Evolutionary conservation across 1,140 invertebrate genomes (phyloP).

Genomic region (Diprion similis): DNA sequence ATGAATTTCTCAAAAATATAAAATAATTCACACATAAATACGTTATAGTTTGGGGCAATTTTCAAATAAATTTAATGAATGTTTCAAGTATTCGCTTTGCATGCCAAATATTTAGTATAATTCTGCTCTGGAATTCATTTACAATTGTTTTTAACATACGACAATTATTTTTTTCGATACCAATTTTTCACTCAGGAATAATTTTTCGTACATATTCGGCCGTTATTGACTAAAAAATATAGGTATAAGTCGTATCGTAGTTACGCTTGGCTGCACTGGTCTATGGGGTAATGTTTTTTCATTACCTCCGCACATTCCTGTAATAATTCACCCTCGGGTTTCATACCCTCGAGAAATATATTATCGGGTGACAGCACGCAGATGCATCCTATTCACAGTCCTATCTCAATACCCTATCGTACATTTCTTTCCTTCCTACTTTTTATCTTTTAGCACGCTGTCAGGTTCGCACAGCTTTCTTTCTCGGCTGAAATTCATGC

Average conservation of each 20-base stretch:
- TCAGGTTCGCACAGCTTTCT: too few species aligned
- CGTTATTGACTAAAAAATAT: neutral
- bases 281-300: slow-evolving; percentile 34
- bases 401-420: slow-evolving; percentile 18
- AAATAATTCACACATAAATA: too few species aligned
- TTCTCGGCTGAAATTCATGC: neutral
- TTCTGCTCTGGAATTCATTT: too few species aligned
- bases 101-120: too few species aligned
- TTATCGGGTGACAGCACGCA: slow-evolving; percentile 35
- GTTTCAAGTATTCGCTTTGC: too few species aligned
- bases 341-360: slow-evolving; percentile 33
- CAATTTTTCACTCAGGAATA: too few species aligned
- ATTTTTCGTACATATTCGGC: too few species aligned
- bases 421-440: neutral
- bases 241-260: neutral
- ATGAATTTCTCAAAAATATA: too few species aligned
- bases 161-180: too few species aligned
- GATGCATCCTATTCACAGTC: slow-evolving; percentile 37
- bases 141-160: too few species aligned
- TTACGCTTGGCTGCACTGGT: neutral
- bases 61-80: too few species aligned
- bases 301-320: slow-evolving; percentile 30
- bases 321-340: slow-evolving; percentile 36
- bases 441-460: neutral
- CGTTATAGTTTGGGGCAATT: too few species aligned